Conservation (phyloP, 2,888 invertebrate species). For the Caenorhabditis macrosperma region DNA sequence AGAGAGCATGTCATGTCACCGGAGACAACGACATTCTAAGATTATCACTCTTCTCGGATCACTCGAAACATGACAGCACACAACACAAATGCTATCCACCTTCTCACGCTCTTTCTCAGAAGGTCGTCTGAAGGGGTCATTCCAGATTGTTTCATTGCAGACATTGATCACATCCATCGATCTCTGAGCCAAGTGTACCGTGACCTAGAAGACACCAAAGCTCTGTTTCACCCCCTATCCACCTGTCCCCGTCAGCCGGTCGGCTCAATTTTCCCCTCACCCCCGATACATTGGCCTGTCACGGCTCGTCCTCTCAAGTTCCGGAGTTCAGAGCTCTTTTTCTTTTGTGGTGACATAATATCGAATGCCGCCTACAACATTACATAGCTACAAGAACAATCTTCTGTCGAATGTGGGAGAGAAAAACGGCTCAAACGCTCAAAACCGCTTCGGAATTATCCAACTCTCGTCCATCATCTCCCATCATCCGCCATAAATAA, state of each 20-base stretch:
- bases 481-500: slow-evolving; percentile 34
- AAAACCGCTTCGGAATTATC: not conserved
- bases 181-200: not conserved
- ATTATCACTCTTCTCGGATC: slow-evolving; percentile 36
- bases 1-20: slow-evolving; percentile 32
- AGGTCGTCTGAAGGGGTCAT: slow-evolving; percentile 4
- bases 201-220: slow-evolving; percentile 25
- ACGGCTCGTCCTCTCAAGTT: slow-evolving; percentile 22
- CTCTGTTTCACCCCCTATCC: slow-evolving; percentile 1
- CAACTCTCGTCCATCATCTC: slow-evolving; percentile 21
- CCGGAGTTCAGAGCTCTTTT: slow-evolving; percentile 45
- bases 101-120: not conserved
- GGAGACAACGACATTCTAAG: slow-evolving; percentile 26
- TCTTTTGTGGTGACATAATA: slow-evolving; percentile 19
- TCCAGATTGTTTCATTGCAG: slow-evolving; percentile 11
- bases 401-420: not conserved
- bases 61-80: slow-evolving; percentile 35
- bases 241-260: slow-evolving; percentile 10
- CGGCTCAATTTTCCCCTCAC: slow-evolving; percentile 29
- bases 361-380: not conserved
- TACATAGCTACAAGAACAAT: not conserved
- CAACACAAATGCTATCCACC: not conserved
- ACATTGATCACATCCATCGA: not conserved
- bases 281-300: slow-evolving; percentile 11
- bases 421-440: not conserved